Evolutionary conservation across 2,888 invertebrate genomes (phyloP), one percentile per base, ranked within the genome.

Genomic region (Thymelicus acteon): DNA sequence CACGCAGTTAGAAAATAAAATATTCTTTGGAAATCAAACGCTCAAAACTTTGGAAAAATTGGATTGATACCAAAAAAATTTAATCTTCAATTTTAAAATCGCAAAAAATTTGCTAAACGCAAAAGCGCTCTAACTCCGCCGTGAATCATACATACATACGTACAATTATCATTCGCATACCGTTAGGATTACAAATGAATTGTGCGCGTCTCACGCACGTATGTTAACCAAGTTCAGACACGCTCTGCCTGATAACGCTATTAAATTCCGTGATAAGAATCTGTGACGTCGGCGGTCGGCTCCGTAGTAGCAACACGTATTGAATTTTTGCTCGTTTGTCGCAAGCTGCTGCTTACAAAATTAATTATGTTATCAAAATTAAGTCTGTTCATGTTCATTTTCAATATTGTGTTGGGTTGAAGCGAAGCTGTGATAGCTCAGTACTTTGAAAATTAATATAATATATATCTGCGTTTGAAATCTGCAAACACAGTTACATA

Each of bases 201-300:
- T 24, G 10, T 44, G 44, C 44, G 12, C 24, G 54, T 24, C 54
- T 24, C 24, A 54, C 19, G 24, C 24, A 7, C 54, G 54, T 24
- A 54, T 54, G 54, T 54, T 54, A 54, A 24, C 54, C 24, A 12
- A 24, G 54, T 54, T 24, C 54, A 54, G 54, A 54, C 19, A 54
- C 54, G 54, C 54, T 54, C 54, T 24, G 12, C 24, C 54, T 54
- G 54, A 54, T 54, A 54, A 54, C 54, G 24, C 24, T 54, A 54
- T 54, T 54, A 54, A 54, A 54, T 54, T 54, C 54, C 49, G 49
- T 54, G 54, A 54, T 69, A 15, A 61, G 66, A 67, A 60, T 63
- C 54, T 12, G 19, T 52, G 54, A 54, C 54, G 24, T 19, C 10
- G 24, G 24, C 54, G 24, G 54, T 10, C 5, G n/a, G 58, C 47